These are phyloP conservation scores for Andrena hattorfiana DNA, from an alignment of 2,888 invertebrate genomes.

Conservation along the genomic window DNA sequence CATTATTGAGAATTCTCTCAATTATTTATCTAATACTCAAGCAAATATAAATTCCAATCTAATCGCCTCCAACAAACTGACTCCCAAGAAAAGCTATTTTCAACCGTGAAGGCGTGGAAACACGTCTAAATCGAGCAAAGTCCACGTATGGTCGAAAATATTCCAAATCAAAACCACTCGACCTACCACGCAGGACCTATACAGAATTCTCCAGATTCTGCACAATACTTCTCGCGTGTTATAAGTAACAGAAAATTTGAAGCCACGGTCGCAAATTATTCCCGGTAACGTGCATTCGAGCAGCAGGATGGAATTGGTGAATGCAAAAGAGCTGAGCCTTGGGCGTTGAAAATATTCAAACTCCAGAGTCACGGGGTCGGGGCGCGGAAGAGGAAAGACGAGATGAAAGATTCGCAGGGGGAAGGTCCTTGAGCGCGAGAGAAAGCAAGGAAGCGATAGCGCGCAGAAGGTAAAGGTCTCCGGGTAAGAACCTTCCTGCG, in stretches of 20 bases:
- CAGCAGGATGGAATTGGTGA: neutral
- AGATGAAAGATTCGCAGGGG: neutral
- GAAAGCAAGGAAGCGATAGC: constrained; percentile 17
- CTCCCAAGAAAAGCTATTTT: too few species aligned
- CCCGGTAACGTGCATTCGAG: neutral
- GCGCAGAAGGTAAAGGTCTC: neutral
- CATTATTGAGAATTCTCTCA: too few species aligned
- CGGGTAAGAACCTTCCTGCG: constrained; percentile 1
- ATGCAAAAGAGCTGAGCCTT: neutral
- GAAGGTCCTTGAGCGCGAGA: neutral
- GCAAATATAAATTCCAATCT: too few species aligned
- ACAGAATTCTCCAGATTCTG: neutral
- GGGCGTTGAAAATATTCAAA: constrained; percentile 17
- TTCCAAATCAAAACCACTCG: neutral
- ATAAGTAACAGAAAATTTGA: neutral
- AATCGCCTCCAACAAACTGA: too few species aligned
- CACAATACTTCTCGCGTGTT: neutral
- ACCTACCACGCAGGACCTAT: neutral
- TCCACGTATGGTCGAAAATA: constrained; percentile 3
- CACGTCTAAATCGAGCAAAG: neutral
- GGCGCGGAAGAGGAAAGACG: neutral
- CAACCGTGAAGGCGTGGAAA: neutral
- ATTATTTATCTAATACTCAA: too few species aligned
- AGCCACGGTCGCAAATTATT: neutral
- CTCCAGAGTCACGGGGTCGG: neutral